Percentiles rank a stretch among this genome's conserved stretches.
These are phyloP conservation scores for Caerostris extrusa DNA, from an alignment of 1,140 invertebrate species.

Conservation along the genomic window DNA sequence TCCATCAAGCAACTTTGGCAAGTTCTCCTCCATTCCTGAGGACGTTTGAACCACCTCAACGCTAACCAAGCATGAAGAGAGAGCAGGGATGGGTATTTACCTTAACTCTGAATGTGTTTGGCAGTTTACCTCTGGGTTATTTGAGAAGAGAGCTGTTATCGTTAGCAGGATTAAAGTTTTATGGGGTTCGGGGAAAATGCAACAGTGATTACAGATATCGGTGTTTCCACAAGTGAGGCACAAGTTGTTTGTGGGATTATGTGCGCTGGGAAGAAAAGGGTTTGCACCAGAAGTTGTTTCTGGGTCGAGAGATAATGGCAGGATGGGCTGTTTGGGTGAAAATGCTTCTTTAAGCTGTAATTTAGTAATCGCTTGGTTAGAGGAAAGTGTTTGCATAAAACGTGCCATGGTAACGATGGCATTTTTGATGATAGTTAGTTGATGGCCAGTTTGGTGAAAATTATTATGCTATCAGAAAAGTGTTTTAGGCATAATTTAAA, in stretches of 20 bases:
- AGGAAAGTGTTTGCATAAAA: too few relatives aligned
- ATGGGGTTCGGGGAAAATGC: neutral
- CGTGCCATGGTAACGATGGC: too few relatives aligned
- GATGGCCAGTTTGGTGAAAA: too few relatives aligned
- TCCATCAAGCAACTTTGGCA: neutral
- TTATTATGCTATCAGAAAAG: too few relatives aligned
- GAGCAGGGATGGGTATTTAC: neutral
- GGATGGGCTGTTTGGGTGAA: neutral
- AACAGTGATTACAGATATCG: slow-evolving; percentile 16
- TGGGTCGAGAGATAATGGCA: neutral
- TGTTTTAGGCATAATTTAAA: too few relatives aligned
- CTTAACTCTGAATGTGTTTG: neutral
- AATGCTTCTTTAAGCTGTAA: too few relatives aligned
- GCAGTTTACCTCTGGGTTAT: slow-evolving; percentile 7
- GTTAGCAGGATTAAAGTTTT: slow-evolving; percentile 38
- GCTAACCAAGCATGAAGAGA: slow-evolving; percentile 6
- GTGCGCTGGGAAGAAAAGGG: neutral
- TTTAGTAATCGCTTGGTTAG: too few relatives aligned
- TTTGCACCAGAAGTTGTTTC: neutral
- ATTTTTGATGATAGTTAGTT: too few relatives aligned
- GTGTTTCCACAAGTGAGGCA: neutral
- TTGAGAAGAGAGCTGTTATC: slow-evolving; percentile 9
- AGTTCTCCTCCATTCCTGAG: neutral
- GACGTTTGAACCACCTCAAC: neutral
- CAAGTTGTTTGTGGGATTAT: neutral